These are phyloP conservation scores for Mylabris phalerata DNA, from an alignment of 1,140 invertebrate genomes.

Conservation along the genomic window DNA sequence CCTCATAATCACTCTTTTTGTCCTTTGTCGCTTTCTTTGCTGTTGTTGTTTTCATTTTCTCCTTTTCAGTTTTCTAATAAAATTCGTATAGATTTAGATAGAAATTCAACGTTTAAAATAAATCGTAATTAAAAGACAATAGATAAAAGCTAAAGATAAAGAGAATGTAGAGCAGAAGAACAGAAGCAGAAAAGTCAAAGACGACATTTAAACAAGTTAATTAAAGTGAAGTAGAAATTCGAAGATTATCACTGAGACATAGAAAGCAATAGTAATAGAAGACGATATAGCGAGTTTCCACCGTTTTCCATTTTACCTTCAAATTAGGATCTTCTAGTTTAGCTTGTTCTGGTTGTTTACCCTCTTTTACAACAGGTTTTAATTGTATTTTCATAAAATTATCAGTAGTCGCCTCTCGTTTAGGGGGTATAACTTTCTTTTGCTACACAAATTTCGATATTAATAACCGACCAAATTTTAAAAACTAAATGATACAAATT, in stretches of 20 bases:
- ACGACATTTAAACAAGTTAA: background rate
- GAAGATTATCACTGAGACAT: background rate
- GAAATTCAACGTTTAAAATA: constrained; percentile 5
- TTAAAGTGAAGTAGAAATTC: background rate
- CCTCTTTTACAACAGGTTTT: constrained; percentile 51
- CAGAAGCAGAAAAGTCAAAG: too few relatives aligned
- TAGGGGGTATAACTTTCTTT: constrained; percentile 47
- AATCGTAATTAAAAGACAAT: background rate
- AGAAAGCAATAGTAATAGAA: constrained; percentile 1
- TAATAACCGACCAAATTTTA: constrained; percentile 3
- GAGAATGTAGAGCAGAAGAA: background rate
- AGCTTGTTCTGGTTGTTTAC: constrained; percentile 37
- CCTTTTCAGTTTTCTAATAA: constrained; percentile 42
- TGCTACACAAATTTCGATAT: constrained; percentile 37
- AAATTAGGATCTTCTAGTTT: constrained; percentile 34
- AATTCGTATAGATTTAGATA: background rate
- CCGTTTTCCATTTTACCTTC: constrained; percentile 34
- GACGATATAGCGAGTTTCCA: background rate
- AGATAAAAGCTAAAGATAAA: background rate
- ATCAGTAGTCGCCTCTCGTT: constrained; percentile 50
- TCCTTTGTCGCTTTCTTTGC: constrained; percentile 34
- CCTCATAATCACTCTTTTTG: constrained; percentile 51
- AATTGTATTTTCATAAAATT: constrained; percentile 53
- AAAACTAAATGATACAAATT: constrained; percentile 27
- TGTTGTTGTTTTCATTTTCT: constrained; percentile 34